A percentile compares a stretch with the other conserved stretches of the same genome.
These are phyloP conservation scores for Semnornis frantzii DNA, from an alignment of 2,113 vertebrate species.

Conservation along the genomic window DNA sequence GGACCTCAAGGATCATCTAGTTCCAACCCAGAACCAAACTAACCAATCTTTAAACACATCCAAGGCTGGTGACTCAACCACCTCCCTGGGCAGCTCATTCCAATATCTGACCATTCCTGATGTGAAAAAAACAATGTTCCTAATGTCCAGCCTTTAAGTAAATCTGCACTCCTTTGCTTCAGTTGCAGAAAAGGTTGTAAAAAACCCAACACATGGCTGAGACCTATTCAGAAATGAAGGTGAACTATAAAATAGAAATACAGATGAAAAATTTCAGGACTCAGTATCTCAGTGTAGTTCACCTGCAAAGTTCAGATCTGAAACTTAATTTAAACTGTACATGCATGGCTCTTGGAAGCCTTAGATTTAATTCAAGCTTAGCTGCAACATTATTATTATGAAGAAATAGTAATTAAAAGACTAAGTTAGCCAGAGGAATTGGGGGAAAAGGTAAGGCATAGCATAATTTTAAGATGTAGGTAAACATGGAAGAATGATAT, in stretches of 20 bases:
- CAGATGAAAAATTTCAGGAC: not conserved
- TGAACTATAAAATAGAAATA: not conserved
- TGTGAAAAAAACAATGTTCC: no score
- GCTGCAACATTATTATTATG: conserved; percentile 18
- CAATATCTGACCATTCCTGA: no score
- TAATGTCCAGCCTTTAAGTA: not conserved
- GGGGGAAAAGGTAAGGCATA: not conserved
- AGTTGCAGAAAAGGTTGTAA: not conserved
- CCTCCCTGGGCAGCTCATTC: no score
- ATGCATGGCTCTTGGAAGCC: not conserved
- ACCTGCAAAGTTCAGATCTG: not conserved
- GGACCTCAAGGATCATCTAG: no score
- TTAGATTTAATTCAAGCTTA: conserved; percentile 47
- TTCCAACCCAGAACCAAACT: no score
- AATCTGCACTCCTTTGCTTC: not conserved
- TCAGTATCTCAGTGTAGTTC: not conserved
- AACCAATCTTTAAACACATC: no score
- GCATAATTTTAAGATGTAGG: conserved; percentile 29
- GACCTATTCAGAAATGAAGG: not conserved
- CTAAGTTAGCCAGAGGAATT: not conserved
- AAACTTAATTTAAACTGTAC: not conserved
- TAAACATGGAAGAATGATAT: conserved; percentile 19
- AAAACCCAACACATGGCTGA: not conserved
- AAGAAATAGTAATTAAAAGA: conserved; percentile 43
- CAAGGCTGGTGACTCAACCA: no score